A percentile compares a stretch with the other conserved stretches of the same genome.
Conservation (phyloP, 2,888 invertebrate species). For the Epinotia nisella region DNA sequence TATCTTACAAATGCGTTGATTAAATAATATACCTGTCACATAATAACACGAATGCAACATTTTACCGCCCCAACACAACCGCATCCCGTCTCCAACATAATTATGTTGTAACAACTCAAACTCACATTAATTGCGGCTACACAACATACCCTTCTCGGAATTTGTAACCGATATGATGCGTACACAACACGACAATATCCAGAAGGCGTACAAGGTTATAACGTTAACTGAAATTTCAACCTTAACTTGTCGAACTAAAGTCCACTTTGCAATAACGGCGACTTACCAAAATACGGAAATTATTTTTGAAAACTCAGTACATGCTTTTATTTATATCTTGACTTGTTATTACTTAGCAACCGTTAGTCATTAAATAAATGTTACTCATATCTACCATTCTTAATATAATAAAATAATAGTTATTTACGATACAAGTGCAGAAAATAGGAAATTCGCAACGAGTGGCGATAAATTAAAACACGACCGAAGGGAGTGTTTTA, state of each 20-base stretch:
- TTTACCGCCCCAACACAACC: conserved; percentile 7
- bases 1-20: too few species aligned
- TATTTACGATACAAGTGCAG: too few species aligned
- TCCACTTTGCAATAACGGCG: not conserved
- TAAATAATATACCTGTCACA: not conserved
- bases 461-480: too few species aligned
- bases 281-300: not conserved
- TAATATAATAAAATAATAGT: too few species aligned
- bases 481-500: too few species aligned
- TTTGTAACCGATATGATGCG: conserved; percentile 32
- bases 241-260: not conserved
- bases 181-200: not conserved
- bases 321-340: too few species aligned
- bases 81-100: conserved; percentile 18
- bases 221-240: not conserved
- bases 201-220: not conserved
- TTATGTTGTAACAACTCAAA: conserved; percentile 36
- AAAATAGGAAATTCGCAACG: too few species aligned
- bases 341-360: too few species aligned
- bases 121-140: conserved; percentile 31
- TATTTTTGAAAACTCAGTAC: too few species aligned
- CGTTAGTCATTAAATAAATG: too few species aligned
- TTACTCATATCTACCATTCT: too few species aligned
- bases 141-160: conserved; percentile 16
- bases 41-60: conserved; percentile 4